phyloP scores from a whole-genome alignment of 2,797 vertebrate species.

The Brachyrhaphis roseni region DNA sequence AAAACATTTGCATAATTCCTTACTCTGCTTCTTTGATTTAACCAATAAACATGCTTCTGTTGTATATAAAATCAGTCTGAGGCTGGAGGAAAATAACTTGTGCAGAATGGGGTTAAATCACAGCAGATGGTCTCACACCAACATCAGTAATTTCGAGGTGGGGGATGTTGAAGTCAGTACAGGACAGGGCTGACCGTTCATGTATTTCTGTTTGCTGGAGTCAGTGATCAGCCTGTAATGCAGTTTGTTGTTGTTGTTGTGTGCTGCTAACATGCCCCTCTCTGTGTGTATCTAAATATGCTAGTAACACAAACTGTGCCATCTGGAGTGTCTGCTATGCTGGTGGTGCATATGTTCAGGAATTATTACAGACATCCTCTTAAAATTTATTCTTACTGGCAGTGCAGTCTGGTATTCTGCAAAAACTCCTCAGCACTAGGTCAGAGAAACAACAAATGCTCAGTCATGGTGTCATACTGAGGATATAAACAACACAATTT shows the following conservation, averaged over 20 bases:
- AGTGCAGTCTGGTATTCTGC: constrained; percentile 25
- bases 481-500: constrained; percentile 11
- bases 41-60: background rate
- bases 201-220: background rate
- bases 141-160: background rate
- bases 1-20: background rate
- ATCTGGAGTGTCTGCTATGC: constrained; percentile 26
- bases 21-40: background rate
- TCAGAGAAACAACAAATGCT: constrained; percentile 52
- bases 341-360: background rate
- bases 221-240: background rate
- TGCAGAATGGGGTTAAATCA: background rate
- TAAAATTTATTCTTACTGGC: constrained; percentile 20
- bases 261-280: constrained; percentile 7
- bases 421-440: constrained; percentile 41
- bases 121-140: background rate
- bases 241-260: constrained; percentile 15
- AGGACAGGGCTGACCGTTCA: background rate
- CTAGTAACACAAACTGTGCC: constrained; percentile 16
- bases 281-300: constrained; percentile 18
- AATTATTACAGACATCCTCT: constrained; percentile 30
- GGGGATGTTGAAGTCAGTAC: background rate
- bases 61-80: background rate
- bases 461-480: constrained; percentile 48
- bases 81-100: background rate